Evolutionary conservation across 2,888 invertebrate genomes (phyloP).

Genomic region (Diaprepes abbreviatus): DNA sequence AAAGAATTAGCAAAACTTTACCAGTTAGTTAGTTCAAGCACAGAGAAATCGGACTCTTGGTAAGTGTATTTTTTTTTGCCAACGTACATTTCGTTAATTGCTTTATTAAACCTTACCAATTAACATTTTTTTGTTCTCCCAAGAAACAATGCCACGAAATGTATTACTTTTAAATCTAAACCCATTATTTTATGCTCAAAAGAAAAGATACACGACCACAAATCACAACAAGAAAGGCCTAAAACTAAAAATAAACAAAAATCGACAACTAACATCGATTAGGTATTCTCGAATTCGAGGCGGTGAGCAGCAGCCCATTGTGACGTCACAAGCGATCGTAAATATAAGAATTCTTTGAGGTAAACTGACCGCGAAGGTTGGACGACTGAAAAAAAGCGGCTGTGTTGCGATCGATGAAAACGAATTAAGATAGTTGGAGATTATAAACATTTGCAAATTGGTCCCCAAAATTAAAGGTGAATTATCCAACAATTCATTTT

Average conservation of each 20-base stretch:
- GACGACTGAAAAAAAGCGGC: constrained; percentile 15
- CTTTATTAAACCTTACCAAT: too few relatives aligned
- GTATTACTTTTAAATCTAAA: neutral
- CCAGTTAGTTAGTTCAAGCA: too few relatives aligned
- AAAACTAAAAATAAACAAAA: constrained; percentile 8
- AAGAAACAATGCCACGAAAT: too few relatives aligned
- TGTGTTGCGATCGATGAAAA: constrained; percentile 7
- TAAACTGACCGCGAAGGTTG: constrained; percentile 36
- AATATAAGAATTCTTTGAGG: constrained; percentile 24
- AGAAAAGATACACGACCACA: neutral
- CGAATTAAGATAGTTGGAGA: constrained; percentile 9
- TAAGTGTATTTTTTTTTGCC: too few relatives aligned
- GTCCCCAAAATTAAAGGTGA: too few relatives aligned
- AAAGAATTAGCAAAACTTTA: too few relatives aligned
- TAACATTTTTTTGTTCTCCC: too few relatives aligned
- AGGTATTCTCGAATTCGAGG: constrained; percentile 21
- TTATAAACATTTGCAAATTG: too few relatives aligned
- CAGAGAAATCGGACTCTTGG: too few relatives aligned
- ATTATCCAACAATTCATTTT: too few relatives aligned
- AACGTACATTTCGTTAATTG: too few relatives aligned
- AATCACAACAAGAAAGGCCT: constrained; percentile 12
- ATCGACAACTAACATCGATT: constrained; percentile 23
- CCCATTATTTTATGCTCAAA: neutral
- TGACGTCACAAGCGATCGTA: constrained; percentile 36
- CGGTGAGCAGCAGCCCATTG: constrained; percentile 36